Base-by-base conservation (phyloP, 1,140 invertebrate species). In the Saccostrea cuccullata region DNA sequence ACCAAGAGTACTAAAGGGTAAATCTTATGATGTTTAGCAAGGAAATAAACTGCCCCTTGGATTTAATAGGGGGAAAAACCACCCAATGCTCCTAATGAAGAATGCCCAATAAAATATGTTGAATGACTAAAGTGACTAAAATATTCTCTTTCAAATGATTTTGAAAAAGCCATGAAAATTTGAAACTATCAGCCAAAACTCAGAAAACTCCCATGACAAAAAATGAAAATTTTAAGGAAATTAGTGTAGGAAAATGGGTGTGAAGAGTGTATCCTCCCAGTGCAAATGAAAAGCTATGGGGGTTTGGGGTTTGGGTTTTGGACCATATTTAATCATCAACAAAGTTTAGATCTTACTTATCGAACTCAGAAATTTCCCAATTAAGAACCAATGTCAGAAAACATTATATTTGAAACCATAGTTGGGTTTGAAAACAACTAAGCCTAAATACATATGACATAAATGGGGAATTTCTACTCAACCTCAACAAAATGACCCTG, bases 221-320 rank as follows among this genome's bases (percentile, higher is more conserved):
- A 15, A 84, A 84, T 3, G 12, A 30, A 11, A 87, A 82, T 56
- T 30, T 47, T 3, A 36, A 55, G 9, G 5, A 56, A 36, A 40
- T 87, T 87, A n/a, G 84, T 15, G 64, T 60, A 17, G 89, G 89
- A 11, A n/a, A 47, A 17, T 91, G 86, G 58, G 90, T 90, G 8
- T 90, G 89, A 87, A 23, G 90, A 17, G 90, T 85, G 83, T 91
- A 91, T 67, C 89, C 89, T 8, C 91, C 91, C 0, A 58, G n/a
- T 11, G 84, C 86, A 36, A 86, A 70, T 55, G 26, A 84, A 36
- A 91, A 91, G 85, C 84, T 89, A 83, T n/a, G n/a, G n/a, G 85
- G 64, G 0, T n/a, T n/a, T n/a, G n/a, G n/a, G n/a, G n/a, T n/a
- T 40, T 89, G 20, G 86, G 88, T 13, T 91, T 67, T 3, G 89